Conservation (phyloP, 2,888 invertebrate species). For the Craniophora ligustri region DNA sequence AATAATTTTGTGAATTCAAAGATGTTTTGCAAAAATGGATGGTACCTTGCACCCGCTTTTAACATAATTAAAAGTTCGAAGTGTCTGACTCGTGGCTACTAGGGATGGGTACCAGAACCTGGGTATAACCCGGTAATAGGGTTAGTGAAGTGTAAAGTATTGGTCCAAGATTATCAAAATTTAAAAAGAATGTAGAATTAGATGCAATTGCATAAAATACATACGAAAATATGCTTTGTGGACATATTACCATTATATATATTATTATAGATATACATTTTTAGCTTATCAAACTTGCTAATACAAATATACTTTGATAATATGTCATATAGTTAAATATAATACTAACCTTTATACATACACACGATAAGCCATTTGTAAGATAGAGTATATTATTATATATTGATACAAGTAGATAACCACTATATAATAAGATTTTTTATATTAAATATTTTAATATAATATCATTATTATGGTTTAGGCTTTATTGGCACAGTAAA, state of each 20-base stretch:
- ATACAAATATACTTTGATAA: background rate
- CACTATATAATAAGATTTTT: background rate
- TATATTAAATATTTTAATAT: background rate
- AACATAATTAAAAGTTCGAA: no score
- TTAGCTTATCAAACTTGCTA: slow-evolving; percentile 5
- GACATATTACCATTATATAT: background rate
- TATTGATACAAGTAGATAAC: slow-evolving; percentile 2
- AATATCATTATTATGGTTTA: slow-evolving; percentile 1
- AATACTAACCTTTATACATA: slow-evolving; percentile 6
- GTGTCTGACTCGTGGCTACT: no score
- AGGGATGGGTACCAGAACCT: no score
- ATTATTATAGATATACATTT: no score
- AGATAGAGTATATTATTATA: background rate
- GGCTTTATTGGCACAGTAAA: slow-evolving; percentile 44
- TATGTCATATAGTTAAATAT: slow-evolving; percentile 12
- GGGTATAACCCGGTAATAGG: no score
- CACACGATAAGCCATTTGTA: slow-evolving; percentile 7
- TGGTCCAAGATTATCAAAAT: slow-evolving; percentile 34
- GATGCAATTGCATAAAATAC: slow-evolving; percentile 42
- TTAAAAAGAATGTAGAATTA: slow-evolving; percentile 30
- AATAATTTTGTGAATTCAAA: no score
- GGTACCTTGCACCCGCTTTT: no score
- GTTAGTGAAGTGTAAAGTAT: slow-evolving; percentile 40
- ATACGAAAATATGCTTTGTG: slow-evolving; percentile 44
- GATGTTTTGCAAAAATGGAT: no score